Evolutionary conservation across 2,888 invertebrate genomes (phyloP).

Genomic region (Cheiracanthium punctorium): DNA sequence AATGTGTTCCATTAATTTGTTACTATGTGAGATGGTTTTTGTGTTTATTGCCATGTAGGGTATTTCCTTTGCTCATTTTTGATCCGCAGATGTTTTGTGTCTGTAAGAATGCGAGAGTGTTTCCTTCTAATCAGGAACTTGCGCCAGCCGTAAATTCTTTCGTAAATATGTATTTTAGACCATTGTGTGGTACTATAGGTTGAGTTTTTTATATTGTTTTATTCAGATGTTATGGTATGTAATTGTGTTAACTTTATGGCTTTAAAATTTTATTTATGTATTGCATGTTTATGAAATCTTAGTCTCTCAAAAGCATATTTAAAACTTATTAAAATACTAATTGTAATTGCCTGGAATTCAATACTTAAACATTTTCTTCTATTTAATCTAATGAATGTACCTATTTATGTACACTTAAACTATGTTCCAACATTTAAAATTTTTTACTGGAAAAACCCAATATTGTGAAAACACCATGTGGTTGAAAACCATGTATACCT

Average conservation of each 20-base stretch:
- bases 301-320: background rate
- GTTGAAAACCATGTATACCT: slow-evolving; percentile 5
- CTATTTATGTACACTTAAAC: background rate
- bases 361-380: slow-evolving; percentile 2
- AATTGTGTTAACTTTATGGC: slow-evolving; percentile 14
- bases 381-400: background rate
- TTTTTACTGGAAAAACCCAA: slow-evolving; percentile 7
- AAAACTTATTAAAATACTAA: background rate
- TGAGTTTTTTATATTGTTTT: slow-evolving; percentile 53
- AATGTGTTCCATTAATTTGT: slow-evolving; percentile 69
- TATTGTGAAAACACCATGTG: background rate
- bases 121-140: slow-evolving; percentile 51
- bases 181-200: slow-evolving; percentile 51
- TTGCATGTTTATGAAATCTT: slow-evolving; percentile 25
- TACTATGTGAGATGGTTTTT: slow-evolving; percentile 69
- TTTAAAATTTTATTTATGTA: slow-evolving; percentile 36
- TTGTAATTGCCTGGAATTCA: slow-evolving; percentile 9
- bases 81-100: slow-evolving; percentile 65
- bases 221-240: slow-evolving; percentile 50
- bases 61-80: slow-evolving; percentile 70
- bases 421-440: background rate
- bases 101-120: slow-evolving; percentile 59
- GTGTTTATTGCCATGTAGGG: slow-evolving; percentile 68
- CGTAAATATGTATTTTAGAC: slow-evolving; percentile 52
- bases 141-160: slow-evolving; percentile 61